phyloP scores from a whole-genome alignment of 1,140 invertebrate genomes.

The Chionoecetes opilio region DNA sequence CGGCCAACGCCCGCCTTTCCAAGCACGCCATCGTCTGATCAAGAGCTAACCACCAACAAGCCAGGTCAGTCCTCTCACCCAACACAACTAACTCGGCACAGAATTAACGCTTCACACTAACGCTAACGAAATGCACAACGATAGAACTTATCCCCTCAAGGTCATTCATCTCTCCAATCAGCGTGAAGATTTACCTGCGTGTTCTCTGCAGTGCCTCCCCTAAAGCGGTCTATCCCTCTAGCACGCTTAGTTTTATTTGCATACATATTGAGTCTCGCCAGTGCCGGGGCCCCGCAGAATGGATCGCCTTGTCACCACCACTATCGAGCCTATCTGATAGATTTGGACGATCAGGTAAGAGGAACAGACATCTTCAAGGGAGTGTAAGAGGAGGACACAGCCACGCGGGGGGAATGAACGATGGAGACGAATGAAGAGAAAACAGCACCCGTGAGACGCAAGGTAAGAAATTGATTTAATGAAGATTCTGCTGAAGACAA shows the following conservation, averaged over 20 bases:
- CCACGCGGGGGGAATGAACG: background rate
- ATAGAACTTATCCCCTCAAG: background rate
- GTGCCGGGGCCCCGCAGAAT: background rate
- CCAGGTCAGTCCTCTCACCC: too few relatives aligned
- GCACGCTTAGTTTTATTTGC: background rate
- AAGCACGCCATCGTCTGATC: too few relatives aligned
- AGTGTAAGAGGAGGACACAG: background rate
- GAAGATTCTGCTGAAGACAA: background rate
- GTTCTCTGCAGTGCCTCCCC: constrained; percentile 12
- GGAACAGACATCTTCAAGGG: background rate
- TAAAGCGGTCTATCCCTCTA: background rate
- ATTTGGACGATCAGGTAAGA: constrained; percentile 28
- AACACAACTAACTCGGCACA: too few relatives aligned
- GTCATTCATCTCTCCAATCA: constrained; percentile 8
- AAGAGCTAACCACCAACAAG: too few relatives aligned
- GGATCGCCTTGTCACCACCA: constrained; percentile 13
- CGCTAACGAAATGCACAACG: background rate
- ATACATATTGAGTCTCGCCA: background rate
- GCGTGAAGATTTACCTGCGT: constrained; percentile 3
- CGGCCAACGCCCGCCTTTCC: too few relatives aligned
- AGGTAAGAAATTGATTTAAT: too few relatives aligned
- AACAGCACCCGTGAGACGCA: too few relatives aligned
- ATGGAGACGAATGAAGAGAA: too few relatives aligned
- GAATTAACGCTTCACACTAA: background rate
- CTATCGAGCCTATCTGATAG: constrained; percentile 18